Evolutionary conservation across 2,888 invertebrate genomes (phyloP), one percentile per base, ranked within the genome.

Genomic region (Agrotis clavis): DNA sequence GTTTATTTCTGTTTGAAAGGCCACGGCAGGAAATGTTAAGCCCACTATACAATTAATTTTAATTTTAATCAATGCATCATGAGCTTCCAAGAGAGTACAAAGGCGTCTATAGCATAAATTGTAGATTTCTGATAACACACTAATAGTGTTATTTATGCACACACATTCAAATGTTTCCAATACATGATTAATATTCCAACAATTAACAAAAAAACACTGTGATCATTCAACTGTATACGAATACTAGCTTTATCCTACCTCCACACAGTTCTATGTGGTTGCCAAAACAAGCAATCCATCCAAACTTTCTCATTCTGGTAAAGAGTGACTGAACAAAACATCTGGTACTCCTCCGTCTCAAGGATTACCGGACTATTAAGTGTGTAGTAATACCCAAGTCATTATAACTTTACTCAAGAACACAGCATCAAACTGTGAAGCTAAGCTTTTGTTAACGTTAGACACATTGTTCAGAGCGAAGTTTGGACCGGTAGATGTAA

Each of bases 401-500:
- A 83, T 80, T 83, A 80, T 80, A 80, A 80, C 80, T 74, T 62
- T 53, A 67, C 63, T 74, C 69, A 69, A 63, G 83, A 81, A 77
- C 77, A 47, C 71, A 83, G 67, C 83, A 83, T 83, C 83, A 79
- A 80, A 80, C 80, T 80, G 74, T 74, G 80, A 67, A 80, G 83
- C 79, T 66, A 61, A 85, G 82, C 82, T 83, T 82, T 85, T 85
- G 79, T 79, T 80, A 85, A 79, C 70, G 62, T 78, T 74, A 82
- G 83, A 82, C 82, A 82, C 61, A 78, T 83, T 80, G 81, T 77
- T 80, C n/a, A 60, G 51, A 73, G 85, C 64, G 61, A 62, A 85
- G 70, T 83, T 83, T 64, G n/a, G 56, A 79, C 63, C 53, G 13
- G 53, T 79, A 41, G 51, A 57, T 25, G 57, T 74, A 63, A 45